These are phyloP conservation scores for Tortricodes alternella DNA, from an alignment of 2,888 invertebrate species.

Conservation along the genomic window DNA sequence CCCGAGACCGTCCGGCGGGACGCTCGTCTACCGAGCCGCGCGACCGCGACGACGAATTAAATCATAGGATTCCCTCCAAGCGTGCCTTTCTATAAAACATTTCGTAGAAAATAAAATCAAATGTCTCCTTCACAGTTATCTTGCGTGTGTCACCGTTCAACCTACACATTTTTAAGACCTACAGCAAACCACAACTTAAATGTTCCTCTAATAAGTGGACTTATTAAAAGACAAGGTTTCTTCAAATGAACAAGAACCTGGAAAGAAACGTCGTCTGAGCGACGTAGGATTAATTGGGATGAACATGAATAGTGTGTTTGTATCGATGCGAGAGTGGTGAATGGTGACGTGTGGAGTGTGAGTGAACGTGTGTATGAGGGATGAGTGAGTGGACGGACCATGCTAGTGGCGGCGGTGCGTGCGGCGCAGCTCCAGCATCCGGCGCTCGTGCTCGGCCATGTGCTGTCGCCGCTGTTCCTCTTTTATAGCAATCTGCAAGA, in stretches of 20 bases:
- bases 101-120: constrained; percentile 75
- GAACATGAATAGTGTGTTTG: constrained; percentile 41
- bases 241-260: constrained; percentile 53
- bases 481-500: constrained; percentile 90
- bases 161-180: constrained; percentile 54
- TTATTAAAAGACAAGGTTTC: constrained; percentile 36
- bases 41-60: constrained; percentile 73
- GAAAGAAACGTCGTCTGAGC: constrained; percentile 60
- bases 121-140: constrained; percentile 47
- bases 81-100: constrained; percentile 82
- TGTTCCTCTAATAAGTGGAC: constrained; percentile 50
- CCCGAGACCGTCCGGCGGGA: constrained; percentile 48
- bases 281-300: constrained; percentile 50
- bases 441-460: constrained; percentile 93
- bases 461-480: constrained; percentile 93
- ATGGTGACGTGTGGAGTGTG: constrained; percentile 37
- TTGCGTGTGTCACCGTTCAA: constrained; percentile 54
- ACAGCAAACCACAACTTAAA: constrained; percentile 54
- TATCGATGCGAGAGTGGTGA: constrained; percentile 34
- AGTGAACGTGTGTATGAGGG: constrained; percentile 33
- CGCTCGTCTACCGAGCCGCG: constrained; percentile 61
- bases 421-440: constrained; percentile 88
- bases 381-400: constrained; percentile 67
- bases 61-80: constrained; percentile 81
- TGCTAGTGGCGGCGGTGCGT: constrained; percentile 79